Percentiles rank a stretch among this genome's conserved stretches.
Evolutionary conservation across 2,113 vertebrate genomes (phyloP).

Genomic region (rabbit (Oryctolagus cuniculus)): mOryCun1.1 NC_091440.1:112892001-112892500

Average conservation of each 20-base stretch:
- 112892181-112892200: neutral
- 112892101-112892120: slow-evolving; percentile 42
- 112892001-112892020: neutral
- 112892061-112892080: neutral
- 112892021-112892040: neutral
- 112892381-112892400: slow-evolving; percentile 47
- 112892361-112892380: neutral
- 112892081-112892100: neutral
- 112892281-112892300: neutral
- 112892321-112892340: neutral
- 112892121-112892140: neutral
- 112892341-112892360: neutral
- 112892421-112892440: neutral
- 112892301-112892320: neutral
- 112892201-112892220: neutral
- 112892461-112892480: too few relatives aligned
- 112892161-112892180: neutral
- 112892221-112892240: neutral
- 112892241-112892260: neutral
- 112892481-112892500: too few relatives aligned
- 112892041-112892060: neutral
- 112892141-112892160: slow-evolving; percentile 29
- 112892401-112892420: neutral
- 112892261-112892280: neutral
- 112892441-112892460: too few relatives aligned